These are phyloP conservation scores for Hoplias malabaricus DNA, from an alignment of 2,113 vertebrate genomes.

Conservation along the genomic window DNA sequence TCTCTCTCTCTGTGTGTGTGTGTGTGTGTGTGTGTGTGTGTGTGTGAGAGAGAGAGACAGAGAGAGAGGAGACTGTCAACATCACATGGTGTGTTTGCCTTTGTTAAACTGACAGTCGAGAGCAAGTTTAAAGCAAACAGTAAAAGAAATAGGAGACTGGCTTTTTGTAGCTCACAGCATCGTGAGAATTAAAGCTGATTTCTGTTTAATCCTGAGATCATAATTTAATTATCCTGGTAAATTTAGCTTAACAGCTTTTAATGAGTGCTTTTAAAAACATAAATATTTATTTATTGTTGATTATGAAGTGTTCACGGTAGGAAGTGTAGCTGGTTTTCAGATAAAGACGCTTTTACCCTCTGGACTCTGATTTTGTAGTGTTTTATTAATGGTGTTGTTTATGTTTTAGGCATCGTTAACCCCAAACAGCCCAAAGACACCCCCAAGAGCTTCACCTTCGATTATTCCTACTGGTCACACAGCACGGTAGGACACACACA, in stretches of 20 bases:
- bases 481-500: slow-evolving; percentile 57
- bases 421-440: slow-evolving; percentile 85
- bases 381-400: not conserved
- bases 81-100: not conserved
- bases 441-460: slow-evolving; percentile 87
- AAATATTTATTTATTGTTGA: too few relatives aligned
- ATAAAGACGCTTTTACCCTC: too few relatives aligned
- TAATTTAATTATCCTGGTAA: too few relatives aligned
- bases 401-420: slow-evolving; percentile 79
- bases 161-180: not conserved
- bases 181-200: too few relatives aligned
- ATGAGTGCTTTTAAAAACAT: too few relatives aligned
- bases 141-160: not conserved
- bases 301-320: too few relatives aligned
- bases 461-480: slow-evolving; percentile 92
- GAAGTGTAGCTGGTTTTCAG: too few relatives aligned
- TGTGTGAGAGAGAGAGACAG: too few relatives aligned
- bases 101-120: not conserved
- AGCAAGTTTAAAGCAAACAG: not conserved
- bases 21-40: not conserved
- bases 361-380: not conserved
- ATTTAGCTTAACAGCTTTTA: too few relatives aligned
- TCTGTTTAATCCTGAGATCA: too few relatives aligned
- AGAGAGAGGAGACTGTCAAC: not conserved
- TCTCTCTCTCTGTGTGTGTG: too few relatives aligned